Evolutionary conservation across 2,113 vertebrate genomes (phyloP).

Genomic region (Cromileptes altivelis): DNA sequence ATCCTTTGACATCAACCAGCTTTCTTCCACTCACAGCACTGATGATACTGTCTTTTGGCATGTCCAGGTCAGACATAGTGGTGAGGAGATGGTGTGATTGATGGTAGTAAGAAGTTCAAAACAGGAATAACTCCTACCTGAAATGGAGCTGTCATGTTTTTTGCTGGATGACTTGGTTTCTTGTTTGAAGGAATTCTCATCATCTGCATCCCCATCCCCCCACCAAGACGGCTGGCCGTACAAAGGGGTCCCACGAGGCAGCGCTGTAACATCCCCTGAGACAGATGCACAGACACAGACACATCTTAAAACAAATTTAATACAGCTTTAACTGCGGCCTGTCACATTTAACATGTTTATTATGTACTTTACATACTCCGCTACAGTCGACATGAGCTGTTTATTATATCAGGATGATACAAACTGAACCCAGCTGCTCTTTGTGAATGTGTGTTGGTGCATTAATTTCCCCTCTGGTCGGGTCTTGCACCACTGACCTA

Average conservation of each 20-base stretch:
- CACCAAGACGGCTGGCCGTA: conserved; percentile 99
- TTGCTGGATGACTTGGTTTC: conserved; percentile 89
- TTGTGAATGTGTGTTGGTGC: conserved; percentile 30
- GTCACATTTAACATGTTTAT: conserved; percentile 7
- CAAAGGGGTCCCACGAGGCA: conserved; percentile 95
- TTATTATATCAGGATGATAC: conserved; percentile 11
- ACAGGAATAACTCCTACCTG: conserved; percentile 81
- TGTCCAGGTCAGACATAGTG: not conserved
- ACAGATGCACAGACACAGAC: conserved; percentile 43
- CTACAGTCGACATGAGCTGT: not conserved
- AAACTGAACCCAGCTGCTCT: conserved; percentile 52
- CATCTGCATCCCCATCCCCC: conserved; percentile 95
- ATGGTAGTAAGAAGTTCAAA: not conserved
- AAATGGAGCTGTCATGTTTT: conserved; percentile 83
- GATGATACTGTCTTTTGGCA: not conserved
- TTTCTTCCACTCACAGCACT: not conserved
- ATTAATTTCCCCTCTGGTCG: conserved; percentile 40
- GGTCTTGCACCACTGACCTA: conserved; percentile 65
- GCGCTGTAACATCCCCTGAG: conserved; percentile 87
- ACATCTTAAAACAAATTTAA: not conserved
- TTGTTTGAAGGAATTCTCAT: conserved; percentile 91
- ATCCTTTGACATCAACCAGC: not conserved
- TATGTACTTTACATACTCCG: not conserved
- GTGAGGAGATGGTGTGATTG: not conserved
- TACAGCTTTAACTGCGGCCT: not conserved